phyloP scores from a whole-genome alignment of 2,888 invertebrate species.

The Chydorus sphaericus region DNA sequence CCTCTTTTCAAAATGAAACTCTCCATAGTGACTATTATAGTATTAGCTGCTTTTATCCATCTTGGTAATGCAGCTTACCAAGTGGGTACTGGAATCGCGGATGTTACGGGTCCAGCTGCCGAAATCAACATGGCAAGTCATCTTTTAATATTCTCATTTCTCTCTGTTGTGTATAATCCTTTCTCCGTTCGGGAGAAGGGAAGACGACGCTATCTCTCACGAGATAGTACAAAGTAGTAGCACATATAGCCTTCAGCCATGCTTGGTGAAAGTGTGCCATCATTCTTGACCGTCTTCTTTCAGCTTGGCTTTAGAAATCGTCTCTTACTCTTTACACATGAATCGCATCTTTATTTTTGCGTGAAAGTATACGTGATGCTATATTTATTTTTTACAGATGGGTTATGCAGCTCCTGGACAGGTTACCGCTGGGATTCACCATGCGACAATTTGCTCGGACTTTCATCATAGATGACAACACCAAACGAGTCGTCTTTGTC shows the following conservation, averaged over 20 bases:
- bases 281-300: not conserved
- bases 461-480: constrained; percentile 61
- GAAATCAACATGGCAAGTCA: constrained; percentile 75
- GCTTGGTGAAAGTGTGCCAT: not conserved
- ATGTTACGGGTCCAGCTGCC: constrained; percentile 80
- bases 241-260: not conserved
- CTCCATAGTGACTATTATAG: not conserved
- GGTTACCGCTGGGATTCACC: constrained; percentile 68
- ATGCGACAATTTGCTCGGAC: constrained; percentile 72
- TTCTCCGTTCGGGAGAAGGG: not conserved
- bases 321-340: not conserved
- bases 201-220: not conserved
- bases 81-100: constrained; percentile 75
- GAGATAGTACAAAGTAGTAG: not conserved
- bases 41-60: not conserved
- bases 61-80: constrained; percentile 19
- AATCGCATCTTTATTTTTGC: no score
- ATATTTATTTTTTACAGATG: constrained; percentile 46
- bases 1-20: constrained; percentile 4
- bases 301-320: not conserved
- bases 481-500: constrained; percentile 55
- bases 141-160: not conserved
- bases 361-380: not conserved
- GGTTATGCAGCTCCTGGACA: constrained; percentile 81
- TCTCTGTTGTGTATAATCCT: not conserved